Base-by-base conservation (phyloP, 2,888 invertebrate genomes). In the Embidobia sp. region DNA sequence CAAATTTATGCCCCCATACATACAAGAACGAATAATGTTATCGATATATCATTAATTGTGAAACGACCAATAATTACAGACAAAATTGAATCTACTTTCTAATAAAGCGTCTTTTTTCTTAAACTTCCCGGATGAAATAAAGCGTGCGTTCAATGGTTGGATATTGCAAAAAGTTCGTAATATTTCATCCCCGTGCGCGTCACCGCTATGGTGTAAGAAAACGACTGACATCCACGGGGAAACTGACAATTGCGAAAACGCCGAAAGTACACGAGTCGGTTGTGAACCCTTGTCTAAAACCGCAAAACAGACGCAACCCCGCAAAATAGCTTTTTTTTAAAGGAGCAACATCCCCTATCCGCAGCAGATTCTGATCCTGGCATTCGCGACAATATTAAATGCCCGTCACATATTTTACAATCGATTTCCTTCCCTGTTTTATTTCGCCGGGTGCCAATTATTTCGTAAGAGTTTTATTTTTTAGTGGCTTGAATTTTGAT, bases 291-390 rank as follows among this genome's bases (percentile, higher is more conserved):
- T 27, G 53, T 55, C 48, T 40, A 31, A 46, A 53, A 49, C 75
- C 66, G 44, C 70, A 74, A 59, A 77, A 73, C 55, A 66, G 73
- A 66, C 69, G 67, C 64, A 78, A 59, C 77, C 64, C 70, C 61
- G 53, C 67, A 55, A 75, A 77, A 77, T 77, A 51, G 73, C 75
- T 73, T 77, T 80, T 78, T 79, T 79, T 29, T 35, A 55, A 37
- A 15, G 27, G 5, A 44, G 11, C 27, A 67, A 37, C 55, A 51
- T 33, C 69, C 77, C 64, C 66, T 67, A 73, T 69, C 42, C 51
- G 33, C 22, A 51, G 18, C 67, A 42, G 46, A 63, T 40, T 49
- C 63, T 61, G 73, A 69, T 77, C 63, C 51, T 67, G 67, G 63
- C 67, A 69, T 64, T 40, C 37, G 44, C 29, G 55, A 57, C 73